Evolutionary conservation across 2,888 invertebrate genomes (phyloP).

Genomic region (Acleris sparsana): DNA sequence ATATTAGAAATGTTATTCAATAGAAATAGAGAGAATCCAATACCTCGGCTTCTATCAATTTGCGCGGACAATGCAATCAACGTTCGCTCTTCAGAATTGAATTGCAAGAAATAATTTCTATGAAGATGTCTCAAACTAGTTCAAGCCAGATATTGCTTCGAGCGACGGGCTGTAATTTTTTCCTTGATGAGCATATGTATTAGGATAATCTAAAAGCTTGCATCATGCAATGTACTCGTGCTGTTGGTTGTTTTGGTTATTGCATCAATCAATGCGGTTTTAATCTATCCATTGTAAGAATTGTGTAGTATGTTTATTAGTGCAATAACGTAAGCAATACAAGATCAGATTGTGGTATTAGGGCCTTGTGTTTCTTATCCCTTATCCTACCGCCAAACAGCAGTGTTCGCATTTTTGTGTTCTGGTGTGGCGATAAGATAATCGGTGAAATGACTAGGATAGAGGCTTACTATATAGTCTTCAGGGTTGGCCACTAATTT

Average conservation of each 20-base stretch:
- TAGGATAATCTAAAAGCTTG: constrained; percentile 29
- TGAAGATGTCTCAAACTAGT: constrained; percentile 38
- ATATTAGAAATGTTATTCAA: constrained; percentile 36
- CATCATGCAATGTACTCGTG: constrained; percentile 16
- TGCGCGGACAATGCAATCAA: constrained; percentile 46
- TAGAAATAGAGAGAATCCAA: constrained; percentile 38
- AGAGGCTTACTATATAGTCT: no score
- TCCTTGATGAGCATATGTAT: constrained; percentile 19
- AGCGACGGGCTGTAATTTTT: constrained; percentile 7
- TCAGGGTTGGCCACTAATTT: no score
- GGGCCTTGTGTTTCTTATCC: no score
- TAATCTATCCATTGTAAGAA: background rate
- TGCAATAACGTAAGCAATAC: no score
- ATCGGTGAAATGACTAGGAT: no score
- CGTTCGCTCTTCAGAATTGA: constrained; percentile 45
- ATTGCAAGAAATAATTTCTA: constrained; percentile 48
- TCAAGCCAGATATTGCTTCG: constrained; percentile 15
- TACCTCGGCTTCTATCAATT: constrained; percentile 39
- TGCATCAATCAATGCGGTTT: constrained; percentile 1
- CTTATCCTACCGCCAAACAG: no score
- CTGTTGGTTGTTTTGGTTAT: constrained; percentile 10
- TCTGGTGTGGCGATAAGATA: no score
- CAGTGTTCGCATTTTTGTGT: no score
- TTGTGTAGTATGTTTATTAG: background rate
- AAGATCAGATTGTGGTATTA: no score